phyloP scores from a whole-genome alignment of 2,797 vertebrate genomes.

The Antrozous pallidus region DNA sequence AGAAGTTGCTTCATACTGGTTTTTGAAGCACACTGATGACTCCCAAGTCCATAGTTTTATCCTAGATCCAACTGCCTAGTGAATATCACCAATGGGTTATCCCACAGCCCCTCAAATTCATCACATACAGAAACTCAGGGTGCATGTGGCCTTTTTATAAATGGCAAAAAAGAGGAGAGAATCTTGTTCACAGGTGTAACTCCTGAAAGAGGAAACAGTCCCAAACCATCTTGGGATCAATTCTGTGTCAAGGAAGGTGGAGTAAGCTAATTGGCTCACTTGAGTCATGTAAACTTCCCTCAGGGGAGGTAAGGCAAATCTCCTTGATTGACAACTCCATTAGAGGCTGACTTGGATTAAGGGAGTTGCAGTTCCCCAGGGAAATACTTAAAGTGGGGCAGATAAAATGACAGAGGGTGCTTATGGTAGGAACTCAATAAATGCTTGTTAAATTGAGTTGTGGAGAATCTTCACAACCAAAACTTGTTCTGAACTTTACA shows the following conservation, averaged over 20 bases:
- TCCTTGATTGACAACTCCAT: background rate
- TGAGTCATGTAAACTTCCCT: background rate
- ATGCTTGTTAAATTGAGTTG: constrained; percentile 34
- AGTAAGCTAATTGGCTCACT: background rate
- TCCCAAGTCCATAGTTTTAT: background rate
- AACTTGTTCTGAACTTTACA: constrained; percentile 17
- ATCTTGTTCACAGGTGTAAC: background rate
- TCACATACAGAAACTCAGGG: background rate
- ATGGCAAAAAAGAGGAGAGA: background rate
- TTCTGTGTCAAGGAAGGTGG: background rate
- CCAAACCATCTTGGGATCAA: background rate
- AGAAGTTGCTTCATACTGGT: background rate
- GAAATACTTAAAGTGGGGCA: background rate
- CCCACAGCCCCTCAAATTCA: background rate
- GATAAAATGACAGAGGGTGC: background rate
- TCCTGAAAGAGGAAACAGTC: background rate
- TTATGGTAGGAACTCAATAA: background rate
- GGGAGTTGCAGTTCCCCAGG: background rate
- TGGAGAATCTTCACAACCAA: background rate
- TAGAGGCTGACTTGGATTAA: background rate
- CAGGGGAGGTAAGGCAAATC: background rate
- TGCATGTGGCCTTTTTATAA: background rate
- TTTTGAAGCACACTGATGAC: background rate
- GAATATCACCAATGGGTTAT: background rate
- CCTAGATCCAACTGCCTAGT: background rate